Base-by-base conservation (phyloP, 2,113 vertebrate species). In the Catharus minimus region DNA sequence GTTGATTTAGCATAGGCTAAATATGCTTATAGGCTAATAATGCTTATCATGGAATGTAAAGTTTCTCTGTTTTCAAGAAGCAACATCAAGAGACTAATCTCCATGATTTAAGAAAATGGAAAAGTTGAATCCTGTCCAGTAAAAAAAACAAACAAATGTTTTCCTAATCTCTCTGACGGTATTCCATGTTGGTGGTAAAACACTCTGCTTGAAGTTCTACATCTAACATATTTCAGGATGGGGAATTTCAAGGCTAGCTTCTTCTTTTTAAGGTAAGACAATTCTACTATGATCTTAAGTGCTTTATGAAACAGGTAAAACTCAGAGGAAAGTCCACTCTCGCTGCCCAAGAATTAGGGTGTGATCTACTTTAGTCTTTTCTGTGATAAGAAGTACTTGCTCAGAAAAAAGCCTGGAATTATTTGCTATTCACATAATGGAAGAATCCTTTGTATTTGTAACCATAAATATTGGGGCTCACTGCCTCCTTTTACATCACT, bases 321-420 rank as follows among this genome's bases (percentile, higher is more conserved):
- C 32, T n/a, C 28, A 36, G 16, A 83, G 5, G 5, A 61, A 75
- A 82, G 19, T 41, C 33, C 10, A 64, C 20, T 46, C 32, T 67
- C 0, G 0, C 10, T 56, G 13, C n/a, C n/a, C 21, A 50, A 36
- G 22, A 7, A 10, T 79, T 60, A 24, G 7, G 21, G 52, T 41
- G 11, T 55, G 39, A 85, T 28, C 19, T 85, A 14, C 28, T 21
- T 32, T 46, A 68, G 7, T 11, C 5, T 52, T 23, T 74, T 66
- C 61, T 41, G 8, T 16, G 15, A 33, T 19, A 77, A 83, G 18
- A 39, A 3, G 3, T 32, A 53, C 32, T 55, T 52, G 4, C 32
- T 58, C 57, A 32, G 38, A 78, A 84, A 41, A 89, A 77, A 81
- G 13, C 27, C 60, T 66, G 16, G 8, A 20, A 0, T 50, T 61